Percentiles rank a stretch among this genome's conserved stretches.
Conservation (phyloP, 2,113 vertebrate genomes). For the Loxodonta africana region DNA sequence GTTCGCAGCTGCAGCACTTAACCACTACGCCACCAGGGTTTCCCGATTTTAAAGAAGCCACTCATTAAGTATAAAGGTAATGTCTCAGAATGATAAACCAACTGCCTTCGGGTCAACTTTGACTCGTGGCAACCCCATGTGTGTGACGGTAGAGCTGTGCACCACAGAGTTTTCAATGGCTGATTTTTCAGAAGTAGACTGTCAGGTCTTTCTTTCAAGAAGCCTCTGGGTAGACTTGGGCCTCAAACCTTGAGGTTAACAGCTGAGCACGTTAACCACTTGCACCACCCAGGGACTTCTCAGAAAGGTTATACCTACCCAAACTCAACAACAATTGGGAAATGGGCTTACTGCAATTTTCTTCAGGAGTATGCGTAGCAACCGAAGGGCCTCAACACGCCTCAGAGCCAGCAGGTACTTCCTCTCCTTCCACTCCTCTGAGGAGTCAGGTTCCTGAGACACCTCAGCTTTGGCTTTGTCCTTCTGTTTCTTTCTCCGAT, state of each 20-base stretch:
- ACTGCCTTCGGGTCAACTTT: not conserved
- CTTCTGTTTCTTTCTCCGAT: constrained; percentile 85
- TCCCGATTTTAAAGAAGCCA: not conserved
- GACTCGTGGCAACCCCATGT: not conserved
- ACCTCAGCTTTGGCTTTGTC: constrained; percentile 83
- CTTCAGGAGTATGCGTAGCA: constrained; percentile 89
- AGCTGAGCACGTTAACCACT: not conserved
- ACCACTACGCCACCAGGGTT: too few species aligned
- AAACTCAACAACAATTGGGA: constrained; percentile 37
- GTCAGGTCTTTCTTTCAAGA: not conserved
- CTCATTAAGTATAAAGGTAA: not conserved
- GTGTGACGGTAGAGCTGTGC: not conserved
- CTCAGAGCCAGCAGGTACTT: constrained; percentile 89
- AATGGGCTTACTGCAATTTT: constrained; percentile 89
- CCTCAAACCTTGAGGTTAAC: not conserved
- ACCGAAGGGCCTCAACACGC: constrained; percentile 87
- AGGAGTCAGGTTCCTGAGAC: constrained; percentile 83
- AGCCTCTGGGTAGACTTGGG: not conserved
- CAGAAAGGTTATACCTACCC: constrained; percentile 28
- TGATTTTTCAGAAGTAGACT: not conserved
- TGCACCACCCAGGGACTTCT: not conserved
- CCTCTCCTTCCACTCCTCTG: constrained; percentile 89
- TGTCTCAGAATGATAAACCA: constrained; percentile 1
- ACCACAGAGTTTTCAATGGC: not conserved
- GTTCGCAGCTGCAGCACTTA: too few species aligned